Evolutionary conservation across 2,888 invertebrate species (phyloP).

Genomic region (Epirrhoe tristata): DNA sequence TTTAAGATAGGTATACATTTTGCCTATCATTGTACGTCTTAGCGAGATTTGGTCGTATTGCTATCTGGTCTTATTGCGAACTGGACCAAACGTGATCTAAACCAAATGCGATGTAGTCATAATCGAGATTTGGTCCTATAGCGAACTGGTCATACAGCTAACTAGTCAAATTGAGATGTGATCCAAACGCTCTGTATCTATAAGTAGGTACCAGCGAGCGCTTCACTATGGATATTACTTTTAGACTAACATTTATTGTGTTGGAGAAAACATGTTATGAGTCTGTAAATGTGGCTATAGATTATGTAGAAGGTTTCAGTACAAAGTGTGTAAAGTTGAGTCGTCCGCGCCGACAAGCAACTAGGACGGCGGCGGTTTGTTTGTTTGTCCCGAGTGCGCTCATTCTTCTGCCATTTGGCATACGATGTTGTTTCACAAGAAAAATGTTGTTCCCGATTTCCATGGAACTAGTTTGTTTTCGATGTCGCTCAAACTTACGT

Average conservation of each 20-base stretch:
- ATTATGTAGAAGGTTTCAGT: not conserved
- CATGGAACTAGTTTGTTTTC: conserved; percentile 2
- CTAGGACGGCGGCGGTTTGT: not conserved
- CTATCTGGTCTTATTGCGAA: too few species aligned
- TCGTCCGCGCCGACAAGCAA: not conserved
- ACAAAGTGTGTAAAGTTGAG: not conserved
- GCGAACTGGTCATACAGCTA: too few species aligned
- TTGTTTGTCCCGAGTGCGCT: not conserved
- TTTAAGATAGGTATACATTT: too few species aligned
- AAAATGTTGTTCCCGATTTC: not conserved
- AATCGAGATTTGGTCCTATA: too few species aligned
- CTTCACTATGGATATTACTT: not conserved
- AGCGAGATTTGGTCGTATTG: too few species aligned
- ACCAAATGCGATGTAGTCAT: too few species aligned
- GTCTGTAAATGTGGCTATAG: too few species aligned
- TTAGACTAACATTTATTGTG: not conserved
- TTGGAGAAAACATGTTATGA: not conserved
- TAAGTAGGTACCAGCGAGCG: too few species aligned
- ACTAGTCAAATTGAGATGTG: too few species aligned
- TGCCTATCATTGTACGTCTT: too few species aligned
- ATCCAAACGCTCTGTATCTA: too few species aligned
- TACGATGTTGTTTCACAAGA: not conserved
- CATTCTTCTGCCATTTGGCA: conserved; percentile 2
- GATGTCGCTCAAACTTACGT: not conserved
- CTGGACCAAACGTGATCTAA: too few species aligned